These are phyloP conservation scores for Malthinus seriepunctatus DNA, from an alignment of 2,888 invertebrate genomes.

Conservation along the genomic window DNA sequence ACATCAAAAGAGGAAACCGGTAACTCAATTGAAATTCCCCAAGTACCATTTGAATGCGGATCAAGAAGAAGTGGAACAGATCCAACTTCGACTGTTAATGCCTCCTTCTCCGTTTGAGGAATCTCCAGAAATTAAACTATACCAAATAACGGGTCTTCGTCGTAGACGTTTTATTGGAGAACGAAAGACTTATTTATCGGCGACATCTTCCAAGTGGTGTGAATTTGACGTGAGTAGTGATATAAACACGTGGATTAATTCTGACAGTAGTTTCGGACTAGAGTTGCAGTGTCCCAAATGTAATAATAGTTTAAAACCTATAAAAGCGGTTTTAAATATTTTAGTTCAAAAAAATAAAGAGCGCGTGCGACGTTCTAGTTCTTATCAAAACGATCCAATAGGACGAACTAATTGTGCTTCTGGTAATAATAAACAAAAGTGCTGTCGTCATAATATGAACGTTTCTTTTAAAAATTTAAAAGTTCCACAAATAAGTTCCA, in stretches of 20 bases:
- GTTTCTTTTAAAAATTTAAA: constrained; percentile 68
- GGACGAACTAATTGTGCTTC: constrained; percentile 59
- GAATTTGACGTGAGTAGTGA: constrained; percentile 64
- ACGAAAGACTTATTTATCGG: constrained; percentile 48
- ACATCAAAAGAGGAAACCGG: not conserved
- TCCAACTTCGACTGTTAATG: constrained; percentile 54
- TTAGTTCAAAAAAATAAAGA: constrained; percentile 45
- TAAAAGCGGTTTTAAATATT: constrained; percentile 46
- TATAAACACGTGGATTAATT: constrained; percentile 56
- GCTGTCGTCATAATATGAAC: constrained; percentile 69
- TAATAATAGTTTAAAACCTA: constrained; percentile 50
- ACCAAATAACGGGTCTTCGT: constrained; percentile 51
- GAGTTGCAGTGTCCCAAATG: constrained; percentile 61
- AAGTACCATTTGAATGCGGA: not conserved
- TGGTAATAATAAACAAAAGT: constrained; percentile 54
- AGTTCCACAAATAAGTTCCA: constrained; percentile 52
- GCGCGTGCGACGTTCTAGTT: constrained; percentile 40
- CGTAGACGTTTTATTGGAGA: constrained; percentile 51
- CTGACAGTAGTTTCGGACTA: constrained; percentile 57
- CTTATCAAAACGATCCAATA: constrained; percentile 46
- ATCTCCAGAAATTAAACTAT: constrained; percentile 45
- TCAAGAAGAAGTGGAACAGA: constrained; percentile 52
- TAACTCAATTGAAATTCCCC: not conserved
- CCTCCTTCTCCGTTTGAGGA: constrained; percentile 39
- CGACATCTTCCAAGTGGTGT: constrained; percentile 59